A percentile compares a stretch with the other conserved stretches of the same genome.
Evolutionary conservation across 2,797 vertebrate genomes (phyloP).

Genomic region (Pogonophryne albipinna): DNA sequence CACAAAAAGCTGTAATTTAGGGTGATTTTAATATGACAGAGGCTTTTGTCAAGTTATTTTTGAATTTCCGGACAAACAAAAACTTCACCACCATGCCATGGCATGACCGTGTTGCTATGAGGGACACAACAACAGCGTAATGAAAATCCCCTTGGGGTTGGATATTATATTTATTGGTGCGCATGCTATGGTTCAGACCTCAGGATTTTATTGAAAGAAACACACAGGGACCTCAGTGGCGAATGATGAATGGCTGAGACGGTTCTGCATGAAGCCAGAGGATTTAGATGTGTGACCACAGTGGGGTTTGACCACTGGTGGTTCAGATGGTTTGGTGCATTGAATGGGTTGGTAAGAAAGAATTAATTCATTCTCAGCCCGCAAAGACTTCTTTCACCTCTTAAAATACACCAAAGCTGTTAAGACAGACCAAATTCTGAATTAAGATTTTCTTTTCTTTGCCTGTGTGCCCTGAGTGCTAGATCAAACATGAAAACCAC

Average conservation of each 20-base stretch:
- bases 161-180: slow-evolving; percentile 70
- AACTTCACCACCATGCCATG: slow-evolving; percentile 59
- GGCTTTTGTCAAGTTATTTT: slow-evolving; percentile 80
- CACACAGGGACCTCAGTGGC: slow-evolving; percentile 61
- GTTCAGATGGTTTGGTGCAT: slow-evolving; percentile 67
- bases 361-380: slow-evolving; percentile 62
- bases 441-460: slow-evolving; percentile 37
- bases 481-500: slow-evolving; percentile 33
- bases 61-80: slow-evolving; percentile 68
- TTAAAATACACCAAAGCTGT: slow-evolving; percentile 59
- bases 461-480: slow-evolving; percentile 9
- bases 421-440: slow-evolving; percentile 48
- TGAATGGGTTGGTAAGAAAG: slow-evolving; percentile 61
- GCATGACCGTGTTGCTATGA: slow-evolving; percentile 75
- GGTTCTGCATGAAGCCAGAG: slow-evolving; percentile 63
- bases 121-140: slow-evolving; percentile 72
- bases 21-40: slow-evolving; percentile 75
- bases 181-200: slow-evolving; percentile 68
- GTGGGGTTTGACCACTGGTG: slow-evolving; percentile 70
- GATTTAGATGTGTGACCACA: slow-evolving; percentile 73
- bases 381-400: slow-evolving; percentile 60
- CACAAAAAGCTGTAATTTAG: slow-evolving; percentile 81
- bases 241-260: slow-evolving; percentile 68
- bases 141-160: slow-evolving; percentile 56
- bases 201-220: slow-evolving; percentile 76